Evolutionary conservation across 1,140 invertebrate species (phyloP).

Genomic region (Rhopalosiphum padi): DNA sequence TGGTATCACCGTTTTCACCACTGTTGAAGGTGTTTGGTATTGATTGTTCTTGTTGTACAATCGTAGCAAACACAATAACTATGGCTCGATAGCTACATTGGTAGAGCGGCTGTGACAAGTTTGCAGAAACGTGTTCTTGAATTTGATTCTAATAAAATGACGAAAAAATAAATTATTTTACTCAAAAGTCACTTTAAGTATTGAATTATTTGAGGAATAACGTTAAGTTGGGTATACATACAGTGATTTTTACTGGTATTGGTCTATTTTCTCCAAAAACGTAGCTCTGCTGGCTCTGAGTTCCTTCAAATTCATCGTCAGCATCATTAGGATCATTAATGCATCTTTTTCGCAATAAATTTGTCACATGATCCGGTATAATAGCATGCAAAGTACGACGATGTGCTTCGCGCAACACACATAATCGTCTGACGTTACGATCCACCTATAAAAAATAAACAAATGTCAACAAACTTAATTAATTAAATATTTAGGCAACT

Average conservation of each 20-base stretch:
- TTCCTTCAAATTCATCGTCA: background rate
- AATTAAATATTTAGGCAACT: background rate
- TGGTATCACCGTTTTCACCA: background rate
- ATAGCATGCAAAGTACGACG: background rate
- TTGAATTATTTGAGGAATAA: background rate
- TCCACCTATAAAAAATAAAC: background rate
- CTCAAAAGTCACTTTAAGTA: background rate
- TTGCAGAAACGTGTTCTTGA: background rate
- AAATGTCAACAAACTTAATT: background rate
- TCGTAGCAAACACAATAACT: slow-evolving; percentile 14
- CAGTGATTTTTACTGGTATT: background rate
- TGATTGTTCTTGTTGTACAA: background rate
- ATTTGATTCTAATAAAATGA: background rate
- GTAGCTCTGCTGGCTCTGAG: background rate
- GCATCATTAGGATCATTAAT: background rate
- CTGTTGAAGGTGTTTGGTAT: too few species aligned
- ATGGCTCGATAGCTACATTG: background rate
- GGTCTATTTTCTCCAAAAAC: background rate
- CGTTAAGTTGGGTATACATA: background rate
- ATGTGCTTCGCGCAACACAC: background rate
- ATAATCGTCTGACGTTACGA: background rate
- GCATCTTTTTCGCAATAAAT: background rate
- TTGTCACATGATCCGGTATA: background rate
- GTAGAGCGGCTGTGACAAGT: background rate
- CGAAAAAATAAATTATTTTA: background rate